Evolutionary conservation across 2,888 invertebrate genomes (phyloP).

Genomic region (Acleris holmiana): DNA sequence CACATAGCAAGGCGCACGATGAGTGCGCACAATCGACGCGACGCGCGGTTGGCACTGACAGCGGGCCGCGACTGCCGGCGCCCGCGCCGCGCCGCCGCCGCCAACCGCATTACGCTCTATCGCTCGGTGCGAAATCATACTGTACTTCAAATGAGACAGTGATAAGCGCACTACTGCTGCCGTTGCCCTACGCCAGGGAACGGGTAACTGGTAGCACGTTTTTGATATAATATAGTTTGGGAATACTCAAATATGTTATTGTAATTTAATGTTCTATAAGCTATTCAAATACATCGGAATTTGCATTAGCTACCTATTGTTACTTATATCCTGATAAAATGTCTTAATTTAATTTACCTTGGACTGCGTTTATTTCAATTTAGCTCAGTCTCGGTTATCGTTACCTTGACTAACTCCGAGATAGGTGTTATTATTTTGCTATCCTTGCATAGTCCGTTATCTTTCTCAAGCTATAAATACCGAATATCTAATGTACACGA

Average conservation of each 20-base stretch:
- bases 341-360: conserved; percentile 5
- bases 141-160: conserved; percentile 31
- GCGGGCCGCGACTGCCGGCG: conserved; percentile 58
- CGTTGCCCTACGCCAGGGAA: not conserved
- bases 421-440: not conserved
- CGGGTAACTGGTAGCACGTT: no score
- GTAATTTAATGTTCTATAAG: no score
- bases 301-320: not conserved
- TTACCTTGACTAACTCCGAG: conserved; percentile 1
- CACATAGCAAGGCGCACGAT: conserved; percentile 69
- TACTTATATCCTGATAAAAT: not conserved
- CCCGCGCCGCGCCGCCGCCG: conserved; percentile 58
- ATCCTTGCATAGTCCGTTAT: not conserved
- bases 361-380: conserved; percentile 4
- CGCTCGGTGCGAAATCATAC: conserved; percentile 41
- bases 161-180: conserved; percentile 18
- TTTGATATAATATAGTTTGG: not conserved
- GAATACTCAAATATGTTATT: not conserved
- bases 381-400: conserved; percentile 7
- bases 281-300: no score
- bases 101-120: conserved; percentile 42
- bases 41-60: conserved; percentile 60
- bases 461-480: not conserved
- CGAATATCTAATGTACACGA: not conserved
- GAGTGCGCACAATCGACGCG: conserved; percentile 61